Evolutionary conservation across 2,113 vertebrate genomes (phyloP).

Genomic region (Dipodomys ordii): DNA sequence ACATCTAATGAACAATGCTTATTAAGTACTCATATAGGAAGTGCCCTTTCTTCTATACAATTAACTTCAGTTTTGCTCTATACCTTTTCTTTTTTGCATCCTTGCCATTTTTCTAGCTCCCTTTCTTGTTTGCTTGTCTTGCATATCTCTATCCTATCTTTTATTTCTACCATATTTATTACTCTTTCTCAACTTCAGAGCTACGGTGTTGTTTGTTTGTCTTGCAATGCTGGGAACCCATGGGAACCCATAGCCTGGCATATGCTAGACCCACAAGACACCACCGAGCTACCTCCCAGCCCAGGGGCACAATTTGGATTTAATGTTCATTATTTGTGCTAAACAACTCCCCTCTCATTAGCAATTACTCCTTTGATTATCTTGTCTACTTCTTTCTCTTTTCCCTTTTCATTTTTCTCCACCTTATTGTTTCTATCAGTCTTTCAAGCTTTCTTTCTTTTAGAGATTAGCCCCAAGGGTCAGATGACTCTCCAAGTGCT

Average conservation of each 20-base stretch:
- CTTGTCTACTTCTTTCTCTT: neutral
- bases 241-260: neutral
- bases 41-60: neutral
- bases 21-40: neutral
- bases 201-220: neutral
- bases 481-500: neutral
- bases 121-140: neutral
- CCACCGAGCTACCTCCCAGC: neutral
- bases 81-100: neutral
- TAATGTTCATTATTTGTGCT: neutral
- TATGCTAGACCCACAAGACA: neutral
- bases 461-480: neutral
- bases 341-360: neutral
- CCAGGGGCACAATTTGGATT: neutral
- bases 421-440: neutral
- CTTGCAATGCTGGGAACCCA: neutral
- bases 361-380: neutral
- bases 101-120: neutral
- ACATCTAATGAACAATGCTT: neutral
- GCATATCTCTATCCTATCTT: fast-evolving
- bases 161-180: neutral
- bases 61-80: neutral
- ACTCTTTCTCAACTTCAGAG: neutral
- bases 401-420: neutral
- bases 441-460: neutral